Evolutionary conservation across 1,140 invertebrate genomes (phyloP).

Genomic region (Papilio dardanus): DNA sequence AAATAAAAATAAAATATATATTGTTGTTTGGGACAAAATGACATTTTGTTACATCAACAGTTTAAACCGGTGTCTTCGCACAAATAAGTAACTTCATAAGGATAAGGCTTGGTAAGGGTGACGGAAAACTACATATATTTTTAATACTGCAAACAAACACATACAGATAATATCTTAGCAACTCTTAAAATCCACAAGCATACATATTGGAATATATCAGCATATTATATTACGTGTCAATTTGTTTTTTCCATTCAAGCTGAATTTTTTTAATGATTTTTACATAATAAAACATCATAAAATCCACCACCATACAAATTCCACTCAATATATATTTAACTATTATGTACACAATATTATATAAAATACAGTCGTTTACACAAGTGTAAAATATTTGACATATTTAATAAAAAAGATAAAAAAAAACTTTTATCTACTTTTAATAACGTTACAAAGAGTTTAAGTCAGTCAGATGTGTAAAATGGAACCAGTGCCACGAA

Average conservation of each 20-base stretch:
- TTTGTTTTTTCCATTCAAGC: neutral
- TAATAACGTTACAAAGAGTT: neutral
- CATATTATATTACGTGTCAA: neutral
- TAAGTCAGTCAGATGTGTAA: constrained; percentile 5
- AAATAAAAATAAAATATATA: neutral
- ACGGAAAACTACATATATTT: constrained; percentile 5
- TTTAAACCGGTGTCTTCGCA: neutral
- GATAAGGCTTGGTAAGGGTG: neutral
- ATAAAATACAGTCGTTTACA: constrained; percentile 30
- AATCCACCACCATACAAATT: constrained; percentile 38
- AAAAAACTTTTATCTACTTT: neutral
- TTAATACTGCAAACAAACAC: neutral
- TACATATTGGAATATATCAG: constrained; percentile 13
- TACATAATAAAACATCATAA: neutral
- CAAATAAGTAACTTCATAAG: neutral
- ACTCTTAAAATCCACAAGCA: constrained; percentile 10
- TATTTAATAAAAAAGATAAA: constrained; percentile 19
- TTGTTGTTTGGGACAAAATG: too few species aligned
- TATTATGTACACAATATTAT: constrained; percentile 42
- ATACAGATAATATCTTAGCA: constrained; percentile 3
- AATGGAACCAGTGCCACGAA: constrained; percentile 14
- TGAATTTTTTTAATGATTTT: neutral
- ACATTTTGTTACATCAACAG: neutral
- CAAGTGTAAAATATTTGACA: constrained; percentile 38
- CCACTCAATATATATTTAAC: constrained; percentile 35